Evolutionary conservation across 2,113 vertebrate species (phyloP).

Genomic region (Chloropsis cyanopogon): DNA sequence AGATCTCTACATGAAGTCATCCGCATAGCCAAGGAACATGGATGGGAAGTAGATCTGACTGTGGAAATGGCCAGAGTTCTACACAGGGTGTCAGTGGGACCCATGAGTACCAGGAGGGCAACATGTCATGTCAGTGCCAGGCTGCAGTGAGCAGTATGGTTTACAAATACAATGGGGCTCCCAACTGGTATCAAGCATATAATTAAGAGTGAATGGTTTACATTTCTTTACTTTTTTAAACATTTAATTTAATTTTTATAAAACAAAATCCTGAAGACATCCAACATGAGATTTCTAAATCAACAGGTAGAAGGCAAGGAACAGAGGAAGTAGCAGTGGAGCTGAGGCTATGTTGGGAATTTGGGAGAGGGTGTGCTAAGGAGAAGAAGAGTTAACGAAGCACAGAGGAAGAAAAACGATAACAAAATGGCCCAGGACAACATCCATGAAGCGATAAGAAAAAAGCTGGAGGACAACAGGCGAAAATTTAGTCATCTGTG

Average conservation of each 20-base stretch:
- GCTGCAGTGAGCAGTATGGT: not conserved
- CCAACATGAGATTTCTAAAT: not conserved
- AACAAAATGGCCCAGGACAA: not conserved
- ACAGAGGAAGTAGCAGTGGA: not conserved
- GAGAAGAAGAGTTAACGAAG: not conserved
- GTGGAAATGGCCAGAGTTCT: not conserved
- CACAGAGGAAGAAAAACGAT: not conserved
- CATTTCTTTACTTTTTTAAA: not conserved
- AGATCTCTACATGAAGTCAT: not conserved
- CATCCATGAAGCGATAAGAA: not conserved
- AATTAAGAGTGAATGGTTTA: not conserved
- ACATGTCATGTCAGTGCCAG: accelerated
- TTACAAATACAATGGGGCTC: not conserved
- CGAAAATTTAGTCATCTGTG: not conserved
- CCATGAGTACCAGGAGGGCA: not conserved
- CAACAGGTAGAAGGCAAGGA: not conserved
- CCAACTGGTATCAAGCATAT: not conserved
- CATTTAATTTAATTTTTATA: not conserved
- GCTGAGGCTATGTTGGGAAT: not conserved
- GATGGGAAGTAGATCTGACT: not conserved
- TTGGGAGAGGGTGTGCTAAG: not conserved
- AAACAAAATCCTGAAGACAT: not conserved
- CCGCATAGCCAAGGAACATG: not conserved
- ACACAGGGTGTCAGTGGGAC: not conserved
- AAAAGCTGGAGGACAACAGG: not conserved